These are phyloP conservation scores for Andrena flavipes DNA, from an alignment of 2,888 invertebrate species.

Conservation along the genomic window DNA sequence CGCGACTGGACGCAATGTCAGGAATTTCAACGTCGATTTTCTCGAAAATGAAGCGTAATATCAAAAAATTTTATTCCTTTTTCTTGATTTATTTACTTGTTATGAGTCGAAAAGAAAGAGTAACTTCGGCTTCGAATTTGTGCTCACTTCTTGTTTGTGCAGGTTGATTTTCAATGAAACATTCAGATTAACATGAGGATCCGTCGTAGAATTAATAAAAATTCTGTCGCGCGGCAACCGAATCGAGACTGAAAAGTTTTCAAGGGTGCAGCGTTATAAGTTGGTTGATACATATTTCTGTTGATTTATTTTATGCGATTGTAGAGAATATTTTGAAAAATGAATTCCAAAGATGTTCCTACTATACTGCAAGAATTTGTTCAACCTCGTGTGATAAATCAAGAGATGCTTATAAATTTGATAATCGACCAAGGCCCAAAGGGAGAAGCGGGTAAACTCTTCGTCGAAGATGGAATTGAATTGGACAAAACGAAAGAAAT, in stretches of 20 bases:
- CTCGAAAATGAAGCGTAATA: too few relatives aligned
- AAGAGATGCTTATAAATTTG: constrained; percentile 90
- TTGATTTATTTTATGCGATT: background rate
- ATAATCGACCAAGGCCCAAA: constrained; percentile 91
- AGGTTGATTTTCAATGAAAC: background rate
- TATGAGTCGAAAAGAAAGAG: too few relatives aligned
- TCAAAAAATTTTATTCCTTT: too few relatives aligned
- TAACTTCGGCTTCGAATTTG: too few relatives aligned
- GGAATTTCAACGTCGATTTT: too few relatives aligned
- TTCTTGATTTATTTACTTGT: too few relatives aligned
- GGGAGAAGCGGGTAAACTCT: constrained; percentile 91
- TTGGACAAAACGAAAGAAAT: constrained; percentile 90
- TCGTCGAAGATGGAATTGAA: constrained; percentile 91
- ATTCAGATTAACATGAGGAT: background rate
- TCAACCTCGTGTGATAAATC: constrained; percentile 91
- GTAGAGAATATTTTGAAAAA: constrained; percentile 8
- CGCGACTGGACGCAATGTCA: too few relatives aligned
- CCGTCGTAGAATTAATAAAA: background rate
- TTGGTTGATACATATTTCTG: background rate
- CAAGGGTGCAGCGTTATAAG: background rate
- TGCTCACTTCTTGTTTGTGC: background rate
- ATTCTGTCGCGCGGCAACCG: constrained; percentile 49
- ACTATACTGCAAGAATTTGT: constrained; percentile 52
- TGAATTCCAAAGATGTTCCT: constrained; percentile 29
- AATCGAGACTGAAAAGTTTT: background rate